Base-by-base conservation (phyloP, 2,797 vertebrate genomes). In the Sebastes melanostomus region DNA sequence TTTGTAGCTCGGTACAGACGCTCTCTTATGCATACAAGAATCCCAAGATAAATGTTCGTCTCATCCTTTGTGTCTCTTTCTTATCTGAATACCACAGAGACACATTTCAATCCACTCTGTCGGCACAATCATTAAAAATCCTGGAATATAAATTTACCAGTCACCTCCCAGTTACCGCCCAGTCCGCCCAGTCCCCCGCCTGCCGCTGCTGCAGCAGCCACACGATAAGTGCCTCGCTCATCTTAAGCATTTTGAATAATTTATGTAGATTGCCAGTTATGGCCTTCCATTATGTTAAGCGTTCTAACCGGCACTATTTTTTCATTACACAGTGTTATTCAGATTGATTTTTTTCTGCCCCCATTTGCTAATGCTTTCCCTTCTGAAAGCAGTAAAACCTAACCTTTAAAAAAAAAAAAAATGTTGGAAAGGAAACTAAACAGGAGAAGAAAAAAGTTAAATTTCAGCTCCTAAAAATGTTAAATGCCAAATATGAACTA, bases 281-380 rank as follows among this genome's bases (percentile, higher is more conserved):
- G 62, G 67, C 61, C 77, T 66, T 87, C 81, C 86, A 85, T 89
- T 86, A 86, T 85, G 83, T 72, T 74, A 59, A 88, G 71, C 70
- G 58, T 89, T 81, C 77, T 81, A 75, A 72, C 24, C 1, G 32
- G 50, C 75, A 77, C 75, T 77, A 46, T 83, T 85, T 82, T 81
- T 78, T 73, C 72, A 82, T 83, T 34, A 75, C 72, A 10, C 52
- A 18, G 75, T 66, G 74, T 84, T 86, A 78, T 79, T 83, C 84
- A 79, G 81, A 90, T 87, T 76, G 81, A 86, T 87, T 88, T 75
- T 77, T 68, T 38, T 38, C 54, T 75, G 66, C 77, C 69, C 81
- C 71, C 83, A 68, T 83, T 85, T 87, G 75, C 87, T 83, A 84
- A 92, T 82, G 84, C 71, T 29, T 72, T 56, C 68, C 46, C 69